A percentile compares a stretch with the other conserved stretches of the same genome.
Conservation (phyloP, 1,140 invertebrate species). For the Asbolus verrucosus region DNA sequence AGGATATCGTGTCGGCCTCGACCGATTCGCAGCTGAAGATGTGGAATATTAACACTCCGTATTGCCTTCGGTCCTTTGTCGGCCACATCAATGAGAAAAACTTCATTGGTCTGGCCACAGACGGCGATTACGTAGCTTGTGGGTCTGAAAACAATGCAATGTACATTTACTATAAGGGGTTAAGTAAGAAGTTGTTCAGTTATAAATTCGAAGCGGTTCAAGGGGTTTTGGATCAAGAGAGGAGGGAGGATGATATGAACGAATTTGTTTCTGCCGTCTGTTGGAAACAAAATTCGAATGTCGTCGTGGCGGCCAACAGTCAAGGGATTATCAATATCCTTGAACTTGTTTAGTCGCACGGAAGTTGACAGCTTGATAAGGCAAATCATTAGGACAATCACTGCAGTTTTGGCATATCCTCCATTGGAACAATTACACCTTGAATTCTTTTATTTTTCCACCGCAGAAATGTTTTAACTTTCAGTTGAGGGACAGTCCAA, state of each 20-base stretch:
- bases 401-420: conserved; percentile 17
- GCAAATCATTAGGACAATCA: conserved; percentile 33
- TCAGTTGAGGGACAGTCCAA: too few relatives aligned
- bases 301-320: conserved; percentile 94
- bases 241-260: conserved; percentile 86
- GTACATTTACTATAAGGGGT: conserved; percentile 93
- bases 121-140: conserved; percentile 94
- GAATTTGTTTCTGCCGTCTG: conserved; percentile 98
- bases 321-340: conserved; percentile 93
- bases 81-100: conserved; percentile 97
- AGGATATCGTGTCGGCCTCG: conserved; percentile 94
- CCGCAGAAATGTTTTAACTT: too few relatives aligned
- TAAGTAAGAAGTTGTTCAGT: conserved; percentile 88
- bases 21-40: conserved; percentile 95
- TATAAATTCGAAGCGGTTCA: conserved; percentile 90
- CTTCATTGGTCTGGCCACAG: conserved; percentile 96
- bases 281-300: conserved; percentile 89
- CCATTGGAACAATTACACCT: too few relatives aligned
- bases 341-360: conserved; percentile 75
- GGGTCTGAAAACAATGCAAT: conserved; percentile 96
- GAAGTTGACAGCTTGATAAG: background rate
- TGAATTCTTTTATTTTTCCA: too few relatives aligned
- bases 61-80: conserved; percentile 89
- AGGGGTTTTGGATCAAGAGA: conserved; percentile 82
- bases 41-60: conserved; percentile 86